Percentiles rank a stretch among this genome's conserved stretches.
phyloP scores from a whole-genome alignment of 2,797 vertebrate genomes.

The Molossus alvarezi region DNA sequence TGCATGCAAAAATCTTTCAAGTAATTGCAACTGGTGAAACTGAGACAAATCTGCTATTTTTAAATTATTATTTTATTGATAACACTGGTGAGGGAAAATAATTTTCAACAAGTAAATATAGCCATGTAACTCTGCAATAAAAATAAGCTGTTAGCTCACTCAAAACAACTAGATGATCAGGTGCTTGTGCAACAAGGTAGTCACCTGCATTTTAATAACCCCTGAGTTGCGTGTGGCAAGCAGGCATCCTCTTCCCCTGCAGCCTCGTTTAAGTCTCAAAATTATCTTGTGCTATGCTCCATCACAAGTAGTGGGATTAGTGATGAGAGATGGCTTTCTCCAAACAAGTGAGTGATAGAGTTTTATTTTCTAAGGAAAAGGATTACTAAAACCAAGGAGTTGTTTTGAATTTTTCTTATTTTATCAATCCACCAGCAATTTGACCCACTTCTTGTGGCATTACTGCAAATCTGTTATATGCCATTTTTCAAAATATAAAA shows the following conservation, averaged over 20 bases:
- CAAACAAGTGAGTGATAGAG: neutral
- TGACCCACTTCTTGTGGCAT: neutral
- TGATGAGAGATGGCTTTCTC: neutral
- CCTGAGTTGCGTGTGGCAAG: neutral
- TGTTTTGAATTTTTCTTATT: slow-evolving; percentile 44
- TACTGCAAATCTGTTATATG: neutral
- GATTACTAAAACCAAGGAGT: neutral
- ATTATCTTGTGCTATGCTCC: neutral
- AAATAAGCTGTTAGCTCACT: neutral
- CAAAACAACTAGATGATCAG: neutral
- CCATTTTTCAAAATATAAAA: slow-evolving; percentile 60
- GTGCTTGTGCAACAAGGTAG: neutral
- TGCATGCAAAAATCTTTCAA: neutral
- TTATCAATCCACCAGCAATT: slow-evolving; percentile 12
- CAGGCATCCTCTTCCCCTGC: neutral
- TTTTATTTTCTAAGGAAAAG: slow-evolving; percentile 40
- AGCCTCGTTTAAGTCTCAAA: neutral
- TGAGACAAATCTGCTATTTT: neutral
- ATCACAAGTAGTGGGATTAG: neutral
- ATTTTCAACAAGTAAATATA: slow-evolving; percentile 28
- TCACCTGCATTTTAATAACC: neutral
- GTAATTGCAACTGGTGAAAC: neutral
- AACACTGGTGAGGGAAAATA: neutral
- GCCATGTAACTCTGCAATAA: neutral
- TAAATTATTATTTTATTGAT: neutral